These are phyloP conservation scores for Acromyrmex heyeri DNA, from an alignment of 1,140 invertebrate species.

Conservation along the genomic window DNA sequence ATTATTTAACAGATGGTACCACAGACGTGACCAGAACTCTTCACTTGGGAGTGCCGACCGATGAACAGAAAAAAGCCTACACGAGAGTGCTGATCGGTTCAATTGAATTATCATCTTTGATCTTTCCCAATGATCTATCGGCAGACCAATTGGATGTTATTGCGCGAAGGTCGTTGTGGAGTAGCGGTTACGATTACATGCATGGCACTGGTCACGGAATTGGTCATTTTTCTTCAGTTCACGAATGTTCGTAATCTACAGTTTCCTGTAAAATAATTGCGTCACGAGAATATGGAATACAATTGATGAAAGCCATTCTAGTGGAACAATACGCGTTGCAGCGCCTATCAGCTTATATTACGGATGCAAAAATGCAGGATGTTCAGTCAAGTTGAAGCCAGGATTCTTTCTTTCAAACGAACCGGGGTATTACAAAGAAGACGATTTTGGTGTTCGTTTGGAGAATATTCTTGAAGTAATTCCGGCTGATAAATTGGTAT, in stretches of 20 bases:
- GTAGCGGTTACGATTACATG: slow-evolving; percentile 92
- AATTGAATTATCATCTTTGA: slow-evolving; percentile 90
- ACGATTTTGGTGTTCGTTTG: slow-evolving; percentile 95
- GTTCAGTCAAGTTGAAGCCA: slow-evolving; percentile 88
- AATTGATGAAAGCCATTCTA: slow-evolving; percentile 50
- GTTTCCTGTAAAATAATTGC: slow-evolving; percentile 45
- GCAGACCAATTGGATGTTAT: slow-evolving; percentile 91
- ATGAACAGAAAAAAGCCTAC: slow-evolving; percentile 93
- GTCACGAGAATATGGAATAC: slow-evolving; percentile 40
- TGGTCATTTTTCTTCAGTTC: slow-evolving; percentile 94
- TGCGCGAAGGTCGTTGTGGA: slow-evolving; percentile 93
- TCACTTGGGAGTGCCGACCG: slow-evolving; percentile 93
- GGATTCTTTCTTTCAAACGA: slow-evolving; percentile 95
- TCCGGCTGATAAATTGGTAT: slow-evolving; percentile 85
- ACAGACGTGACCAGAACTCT: slow-evolving; percentile 97
- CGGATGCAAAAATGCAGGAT: slow-evolving; percentile 72
- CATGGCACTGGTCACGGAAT: slow-evolving; percentile 97
- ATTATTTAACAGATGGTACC: slow-evolving; percentile 91
- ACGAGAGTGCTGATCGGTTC: slow-evolving; percentile 96
- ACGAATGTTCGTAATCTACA: slow-evolving; percentile 89
- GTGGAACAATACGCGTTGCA: slow-evolving; percentile 82
- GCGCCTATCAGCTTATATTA: slow-evolving; percentile 90
- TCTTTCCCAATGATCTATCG: slow-evolving; percentile 90
- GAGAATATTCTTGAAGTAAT: slow-evolving; percentile 97
- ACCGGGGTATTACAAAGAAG: slow-evolving; percentile 93